Evolutionary conservation across 1,140 invertebrate genomes (phyloP), one percentile per base, ranked within the genome.

Genomic region (Propsilocerus akamusi): DNA sequence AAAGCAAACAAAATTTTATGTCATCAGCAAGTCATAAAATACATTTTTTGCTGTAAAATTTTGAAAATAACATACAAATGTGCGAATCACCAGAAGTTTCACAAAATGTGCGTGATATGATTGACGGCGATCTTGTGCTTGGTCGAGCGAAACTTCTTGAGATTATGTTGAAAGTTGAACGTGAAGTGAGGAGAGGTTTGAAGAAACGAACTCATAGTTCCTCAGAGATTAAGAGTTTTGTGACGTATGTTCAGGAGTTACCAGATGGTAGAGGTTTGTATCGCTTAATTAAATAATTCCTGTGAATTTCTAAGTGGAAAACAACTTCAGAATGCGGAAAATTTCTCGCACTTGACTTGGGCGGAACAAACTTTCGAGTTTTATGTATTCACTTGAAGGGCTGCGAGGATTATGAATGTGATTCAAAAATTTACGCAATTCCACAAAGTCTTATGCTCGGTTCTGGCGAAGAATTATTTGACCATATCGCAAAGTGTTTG

Each of bases 311-410:
- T 30, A 30, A 8, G 28, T 30, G 8, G n/a, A 8, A 30, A n/a
- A 30, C n/a, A 8, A 60, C 74, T 73, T 30, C 68, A 88, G 96
- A 99, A 73, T 73, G 77, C 51, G 97, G 97, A 47, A 91, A 97
- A 71, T 97, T 97, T 66, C 70, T 99, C 57, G 96, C 97, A 6
- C 72, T 99, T 51, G 97, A 99, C 71, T 73, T 99, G 54, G 97
- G 97, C 20, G 97, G 97, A 3, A 99, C 96, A 37, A 99, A 99
- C 68, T 99, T 99, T 71, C 78, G 97, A 55, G 95, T 99, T 4
- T 70, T 98, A 23, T 73, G 97, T 6, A 94, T 99, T 59, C 83
- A 89, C 55, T 69, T 98, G 52, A 75, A 84, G 32, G 82, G 81
- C 48, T 79, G 83, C 58, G 80, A 80, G 54, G 75, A 77, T 55